Conservation (phyloP, 2,113 vertebrate genomes). For the Nothobranchius furzeri region DNA sequence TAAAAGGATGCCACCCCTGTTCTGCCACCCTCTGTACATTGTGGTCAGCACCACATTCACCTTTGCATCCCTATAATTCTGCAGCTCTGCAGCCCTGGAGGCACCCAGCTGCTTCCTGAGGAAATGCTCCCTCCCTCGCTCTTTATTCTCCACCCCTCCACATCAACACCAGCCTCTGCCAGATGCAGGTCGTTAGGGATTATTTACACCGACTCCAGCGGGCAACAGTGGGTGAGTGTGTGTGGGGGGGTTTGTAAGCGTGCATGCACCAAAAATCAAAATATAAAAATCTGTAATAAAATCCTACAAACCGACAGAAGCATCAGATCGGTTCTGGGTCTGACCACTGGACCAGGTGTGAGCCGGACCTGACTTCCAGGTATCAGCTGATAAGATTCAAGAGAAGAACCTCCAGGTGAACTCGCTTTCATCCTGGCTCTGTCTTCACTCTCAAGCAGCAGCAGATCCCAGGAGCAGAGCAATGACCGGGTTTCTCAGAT, state of each 20-base stretch:
- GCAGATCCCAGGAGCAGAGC: not conserved
- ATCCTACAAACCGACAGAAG: no score
- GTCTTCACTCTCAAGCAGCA: not conserved
- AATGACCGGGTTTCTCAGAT: constrained; percentile 24
- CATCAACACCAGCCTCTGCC: constrained; percentile 42
- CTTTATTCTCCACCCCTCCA: constrained; percentile 39
- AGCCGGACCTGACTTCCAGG: constrained; percentile 37
- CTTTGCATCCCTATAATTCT: constrained; percentile 63
- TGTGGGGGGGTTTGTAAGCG: no score
- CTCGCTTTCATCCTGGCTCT: constrained; percentile 2
- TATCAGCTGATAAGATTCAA: constrained; percentile 23
- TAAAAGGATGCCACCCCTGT: constrained; percentile 28
- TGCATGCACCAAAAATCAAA: no score
- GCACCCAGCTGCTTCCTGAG: constrained; percentile 78
- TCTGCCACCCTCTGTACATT: constrained; percentile 35
- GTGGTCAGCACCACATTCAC: constrained; percentile 61
- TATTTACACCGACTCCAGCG: constrained; percentile 57
- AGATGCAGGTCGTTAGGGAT: constrained; percentile 64
- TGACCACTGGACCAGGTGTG: constrained; percentile 35
- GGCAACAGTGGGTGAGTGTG: constrained; percentile 24
- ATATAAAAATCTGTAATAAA: no score
- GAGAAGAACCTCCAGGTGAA: not conserved
- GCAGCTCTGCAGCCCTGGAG: constrained; percentile 49
- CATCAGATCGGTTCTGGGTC: constrained; percentile 29
- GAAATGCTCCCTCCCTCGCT: constrained; percentile 59